Evolutionary conservation across 2,113 vertebrate species (phyloP), one percentile per base, ranked within the genome.

Genomic region (Bubo bubo): DNA sequence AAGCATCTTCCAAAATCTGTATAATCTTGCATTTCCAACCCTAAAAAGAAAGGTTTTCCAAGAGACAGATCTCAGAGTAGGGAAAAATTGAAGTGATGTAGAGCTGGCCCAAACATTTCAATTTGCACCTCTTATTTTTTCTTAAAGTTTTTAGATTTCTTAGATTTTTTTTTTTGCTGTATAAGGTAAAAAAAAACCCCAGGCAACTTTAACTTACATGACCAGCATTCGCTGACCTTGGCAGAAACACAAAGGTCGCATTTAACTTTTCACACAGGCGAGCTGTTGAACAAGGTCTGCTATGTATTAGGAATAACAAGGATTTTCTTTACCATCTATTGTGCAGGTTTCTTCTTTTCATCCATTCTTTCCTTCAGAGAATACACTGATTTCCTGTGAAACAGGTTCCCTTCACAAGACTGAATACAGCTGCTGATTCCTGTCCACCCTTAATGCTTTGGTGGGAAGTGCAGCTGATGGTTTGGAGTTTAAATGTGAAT

Each of bases 231-330:
- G 7, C 72, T 1, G 27, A 94, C 97, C 97, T 98, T 98, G 97
- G 70, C 53, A 85, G 79, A 93, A 96, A 58, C 93, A 97, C 71
- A 92, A n/a, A 82, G 85, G 85, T 96, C 45, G 28, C 82, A 73
- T 96, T 97, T 96, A 90, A 96, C 81, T 85, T 96, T 93, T 91
- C 83, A 70, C 68, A 58, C 60, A 94, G 86, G 73, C 47, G 18
- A 97, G 93, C 59, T 79, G 12, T 84, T 71, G 90, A 91, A 47
- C 70, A 22, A 73, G 88, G 90, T 56, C 92, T 97, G 66, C 84
- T 55, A 12, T 58, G 74, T 27, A 60, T 37, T 60, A 91, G 59
- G 74, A 91, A 90, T 67, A 85, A 88, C 82, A 95, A 93, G 50
- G 23, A 50, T 71, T 91, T 96, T 70, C 75, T 88, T 88, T 47